Conservation (phyloP, 2,888 invertebrate species). For the Aleiodes leptofemur region DNA sequence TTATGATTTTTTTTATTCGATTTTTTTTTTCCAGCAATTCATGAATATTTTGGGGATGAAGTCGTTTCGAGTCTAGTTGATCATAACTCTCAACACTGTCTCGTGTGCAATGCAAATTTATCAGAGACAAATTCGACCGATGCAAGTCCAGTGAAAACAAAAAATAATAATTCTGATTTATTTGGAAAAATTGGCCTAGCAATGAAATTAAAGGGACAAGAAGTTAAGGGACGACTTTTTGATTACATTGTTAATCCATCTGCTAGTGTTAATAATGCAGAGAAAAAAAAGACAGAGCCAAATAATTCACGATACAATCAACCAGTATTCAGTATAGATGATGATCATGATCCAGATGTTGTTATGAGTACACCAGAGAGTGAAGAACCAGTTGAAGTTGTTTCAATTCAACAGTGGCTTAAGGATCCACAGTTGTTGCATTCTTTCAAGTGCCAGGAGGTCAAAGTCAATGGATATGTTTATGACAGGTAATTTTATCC, state of each 20-base stretch:
- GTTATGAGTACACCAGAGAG: constrained; percentile 74
- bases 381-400: constrained; percentile 86
- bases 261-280: constrained; percentile 80
- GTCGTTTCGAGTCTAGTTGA: constrained; percentile 89
- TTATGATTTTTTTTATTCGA: constrained; percentile 4
- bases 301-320: constrained; percentile 92
- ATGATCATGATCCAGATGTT: constrained; percentile 82
- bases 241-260: constrained; percentile 96
- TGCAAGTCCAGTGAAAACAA: constrained; percentile 67
- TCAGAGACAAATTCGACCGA: constrained; percentile 73
- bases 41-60: constrained; percentile 89
- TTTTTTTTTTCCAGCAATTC: constrained; percentile 79
- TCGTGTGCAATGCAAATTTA: constrained; percentile 84
- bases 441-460: constrained; percentile 94
- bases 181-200: constrained; percentile 90
- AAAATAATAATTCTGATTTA: constrained; percentile 78
- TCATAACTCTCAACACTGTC: constrained; percentile 87
- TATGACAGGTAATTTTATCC: constrained; percentile 79
- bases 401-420: constrained; percentile 87
- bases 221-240: constrained; percentile 92
- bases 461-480: constrained; percentile 91
- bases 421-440: constrained; percentile 90
- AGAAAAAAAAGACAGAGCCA: constrained; percentile 85
- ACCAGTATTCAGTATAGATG: constrained; percentile 96
- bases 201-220: constrained; percentile 93